Percentiles rank a stretch among this genome's conserved stretches.
Evolutionary conservation across 2,797 vertebrate species (phyloP).

Genomic region (Manis javanica): DNA sequence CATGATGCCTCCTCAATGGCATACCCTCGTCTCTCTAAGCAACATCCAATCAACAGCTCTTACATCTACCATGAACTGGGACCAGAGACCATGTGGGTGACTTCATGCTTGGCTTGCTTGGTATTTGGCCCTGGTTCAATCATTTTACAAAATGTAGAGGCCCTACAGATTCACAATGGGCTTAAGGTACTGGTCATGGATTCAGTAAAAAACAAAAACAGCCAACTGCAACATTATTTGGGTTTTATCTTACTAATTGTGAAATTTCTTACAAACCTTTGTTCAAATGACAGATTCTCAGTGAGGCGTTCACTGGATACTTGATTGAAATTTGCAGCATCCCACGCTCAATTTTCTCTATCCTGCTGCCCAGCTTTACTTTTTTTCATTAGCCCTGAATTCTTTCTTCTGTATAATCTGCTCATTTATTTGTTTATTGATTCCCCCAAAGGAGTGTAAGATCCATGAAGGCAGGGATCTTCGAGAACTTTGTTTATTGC

Average conservation of each 20-base stretch:
- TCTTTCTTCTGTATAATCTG: not conserved
- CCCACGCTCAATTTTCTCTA: not conserved
- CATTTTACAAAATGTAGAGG: constrained; percentile 18
- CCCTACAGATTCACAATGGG: not conserved
- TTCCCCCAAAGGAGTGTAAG: not conserved
- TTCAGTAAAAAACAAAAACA: not conserved
- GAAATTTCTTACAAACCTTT: not conserved
- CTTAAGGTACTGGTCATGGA: not conserved
- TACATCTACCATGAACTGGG: not conserved
- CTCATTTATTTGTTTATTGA: not conserved
- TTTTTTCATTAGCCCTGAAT: not conserved
- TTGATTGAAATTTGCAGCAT: not conserved
- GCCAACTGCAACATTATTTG: not conserved
- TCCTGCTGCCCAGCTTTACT: not conserved
- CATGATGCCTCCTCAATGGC: not conserved
- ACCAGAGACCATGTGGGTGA: not conserved
- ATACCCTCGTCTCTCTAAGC: not conserved
- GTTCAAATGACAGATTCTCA: constrained; percentile 5
- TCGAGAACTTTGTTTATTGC: not conserved
- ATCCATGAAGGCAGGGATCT: not conserved
- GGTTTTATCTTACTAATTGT: not conserved
- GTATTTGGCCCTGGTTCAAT: not conserved
- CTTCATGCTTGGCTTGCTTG: not conserved
- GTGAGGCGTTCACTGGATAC: not conserved
- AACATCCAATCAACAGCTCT: not conserved